Base-by-base conservation (phyloP, 2,888 invertebrate species). In the Coelinius sp. region DNA sequence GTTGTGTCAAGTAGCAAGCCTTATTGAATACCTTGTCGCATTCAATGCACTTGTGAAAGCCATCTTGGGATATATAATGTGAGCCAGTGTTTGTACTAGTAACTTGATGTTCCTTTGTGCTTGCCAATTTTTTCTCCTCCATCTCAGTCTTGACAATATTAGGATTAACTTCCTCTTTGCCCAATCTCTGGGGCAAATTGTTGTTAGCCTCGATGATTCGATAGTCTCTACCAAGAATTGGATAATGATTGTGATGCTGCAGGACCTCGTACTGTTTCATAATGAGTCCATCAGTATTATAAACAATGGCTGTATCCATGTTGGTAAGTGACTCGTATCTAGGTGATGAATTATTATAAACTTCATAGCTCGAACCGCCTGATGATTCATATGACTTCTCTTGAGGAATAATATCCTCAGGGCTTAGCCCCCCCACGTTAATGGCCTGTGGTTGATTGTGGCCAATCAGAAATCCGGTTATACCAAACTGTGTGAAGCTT, bases 1-100 rank as follows among this genome's bases (percentile, higher is more conserved):
- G 96, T 86, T 96, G 96, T 66, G 96, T 96, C 70, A 96, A 89
- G 86, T 96, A 96, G 87, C 96, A 96, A 64, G 94, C 93, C 82
- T 94, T 94, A 86, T 94, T 94, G 89, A 96, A 96, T 49, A 92
- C 89, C 88, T 96, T 96, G 86, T 94, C 92, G 88, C 96, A 97
- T 83, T 94, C 93, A 83, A 92, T 90, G 88, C 96, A 96, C 88
- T 93, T 94, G 86, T 92, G 92, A 67, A 82, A 77, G 8, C 85
- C 87, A 46, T 85, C 81, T 68, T 83, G 79, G 0, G 84, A 84
- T 17, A 85, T 83, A 38, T 81, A 84, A 69, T 83, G 78, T 63
- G 83, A 75, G 68, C 78, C 78, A 69, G 81, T 78, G 68, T 82
- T 77, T 8, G 83, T 83, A 65, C 80, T 85, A 44, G 79, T 82